Conservation (phyloP, 30 jellyfish, hydroid and myxozoan species). For the Sanderia malayensis region DNA sequence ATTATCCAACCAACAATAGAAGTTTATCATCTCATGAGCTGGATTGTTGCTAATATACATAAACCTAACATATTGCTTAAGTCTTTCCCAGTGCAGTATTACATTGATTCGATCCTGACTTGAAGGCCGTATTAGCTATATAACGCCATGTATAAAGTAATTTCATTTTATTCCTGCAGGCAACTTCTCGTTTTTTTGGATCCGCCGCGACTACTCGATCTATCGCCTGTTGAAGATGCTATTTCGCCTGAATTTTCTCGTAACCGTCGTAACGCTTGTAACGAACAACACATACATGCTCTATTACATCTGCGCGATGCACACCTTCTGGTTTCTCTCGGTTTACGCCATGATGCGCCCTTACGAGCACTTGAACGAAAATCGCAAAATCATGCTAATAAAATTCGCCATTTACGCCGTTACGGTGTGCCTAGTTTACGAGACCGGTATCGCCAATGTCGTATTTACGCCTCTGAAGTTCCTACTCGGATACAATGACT, state of each 20-base stretch:
- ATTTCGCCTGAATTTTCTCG: slow-evolving; percentile 87
- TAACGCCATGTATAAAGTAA: too few relatives aligned
- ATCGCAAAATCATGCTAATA: slow-evolving; percentile 54
- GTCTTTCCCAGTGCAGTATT: too few relatives aligned
- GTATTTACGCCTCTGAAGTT: slow-evolving; percentile 74
- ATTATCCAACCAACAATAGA: too few relatives aligned
- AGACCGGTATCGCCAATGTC: slow-evolving; percentile 66
- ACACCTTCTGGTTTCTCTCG: slow-evolving; percentile 90
- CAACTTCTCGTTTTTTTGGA: slow-evolving; percentile 95
- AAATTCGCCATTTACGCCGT: slow-evolving; percentile 67
- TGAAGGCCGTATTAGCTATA: too few relatives aligned
- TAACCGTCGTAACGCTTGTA: slow-evolving; percentile 48
- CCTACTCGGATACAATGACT: slow-evolving; percentile 51
- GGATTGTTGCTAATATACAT: too few relatives aligned
- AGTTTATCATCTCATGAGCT: too few relatives aligned
- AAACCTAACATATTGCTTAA: too few relatives aligned
- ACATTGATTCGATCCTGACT: too few relatives aligned
- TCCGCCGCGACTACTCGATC: slow-evolving; percentile 81
- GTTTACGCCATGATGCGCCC: slow-evolving; percentile 99
- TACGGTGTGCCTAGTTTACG: slow-evolving; percentile 60
- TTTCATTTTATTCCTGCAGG: slow-evolving; percentile 48
- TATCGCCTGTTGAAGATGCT: slow-evolving; percentile 78
- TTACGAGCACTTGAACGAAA: slow-evolving; percentile 78
- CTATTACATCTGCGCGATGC: slow-evolving; percentile 97
- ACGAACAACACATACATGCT: slow-evolving; percentile 87